Percentiles rank a stretch among this genome's conserved stretches.
Conservation (phyloP, 2,113 vertebrate genomes). For the Alouatta palliata region DNA sequence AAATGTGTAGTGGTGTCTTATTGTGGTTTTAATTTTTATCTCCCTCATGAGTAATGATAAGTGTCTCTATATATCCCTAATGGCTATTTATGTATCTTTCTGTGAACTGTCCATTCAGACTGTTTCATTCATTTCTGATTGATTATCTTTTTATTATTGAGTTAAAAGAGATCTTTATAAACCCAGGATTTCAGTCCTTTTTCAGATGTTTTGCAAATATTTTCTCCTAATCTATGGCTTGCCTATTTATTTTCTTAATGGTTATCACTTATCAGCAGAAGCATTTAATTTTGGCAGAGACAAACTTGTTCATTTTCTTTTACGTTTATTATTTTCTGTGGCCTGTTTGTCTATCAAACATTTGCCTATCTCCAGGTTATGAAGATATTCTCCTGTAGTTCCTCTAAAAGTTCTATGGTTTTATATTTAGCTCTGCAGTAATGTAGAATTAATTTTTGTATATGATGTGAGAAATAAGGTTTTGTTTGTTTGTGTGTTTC, state of each 20-base stretch:
- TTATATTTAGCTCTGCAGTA: background rate
- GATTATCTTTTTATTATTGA: background rate
- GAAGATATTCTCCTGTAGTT: background rate
- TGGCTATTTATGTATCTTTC: background rate
- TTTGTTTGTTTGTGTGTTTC: background rate
- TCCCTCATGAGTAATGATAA: background rate
- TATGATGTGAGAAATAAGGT: background rate
- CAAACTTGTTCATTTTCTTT: background rate
- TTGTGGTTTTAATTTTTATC: background rate
- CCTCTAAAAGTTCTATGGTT: background rate
- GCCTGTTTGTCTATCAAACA: background rate
- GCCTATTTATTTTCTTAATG: background rate
- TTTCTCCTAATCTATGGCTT: background rate
- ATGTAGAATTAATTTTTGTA: background rate
- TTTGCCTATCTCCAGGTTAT: background rate
- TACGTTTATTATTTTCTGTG: background rate
- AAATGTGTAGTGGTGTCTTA: background rate
- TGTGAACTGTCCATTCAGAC: background rate
- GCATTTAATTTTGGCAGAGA: background rate
- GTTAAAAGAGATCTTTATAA: background rate
- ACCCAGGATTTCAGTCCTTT: background rate
- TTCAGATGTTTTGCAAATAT: slow-evolving; percentile 19
- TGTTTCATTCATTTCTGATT: background rate
- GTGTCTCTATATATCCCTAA: background rate
- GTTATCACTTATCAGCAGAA: background rate